Evolutionary conservation across 2,888 invertebrate species (phyloP), one percentile per base, ranked within the genome.

Genomic region (Ophion slaviceki): DNA sequence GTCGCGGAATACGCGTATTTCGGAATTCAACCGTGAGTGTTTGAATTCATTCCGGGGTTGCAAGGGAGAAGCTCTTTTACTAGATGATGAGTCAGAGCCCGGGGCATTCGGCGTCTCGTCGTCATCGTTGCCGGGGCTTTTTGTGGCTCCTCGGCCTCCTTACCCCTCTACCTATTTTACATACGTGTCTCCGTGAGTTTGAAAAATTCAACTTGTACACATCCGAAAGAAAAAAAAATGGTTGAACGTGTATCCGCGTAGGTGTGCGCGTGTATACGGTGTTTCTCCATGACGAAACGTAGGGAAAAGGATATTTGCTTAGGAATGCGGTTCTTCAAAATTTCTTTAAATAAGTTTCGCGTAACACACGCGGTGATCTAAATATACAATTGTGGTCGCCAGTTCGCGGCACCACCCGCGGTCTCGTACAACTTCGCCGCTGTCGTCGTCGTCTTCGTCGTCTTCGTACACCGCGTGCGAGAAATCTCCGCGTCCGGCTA

Each of bases 311-410:
- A 81, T 71, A 61, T 71, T 80, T 53, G 66, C n/a, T 57, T 61
- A 14, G 76, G 83, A 84, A 84, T 84, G 81, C 84, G 84, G 79
- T 72, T 86, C 77, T 83, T 74, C 74, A 75, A 67, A 74, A 90
- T 82, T 86, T 93, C 92, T 93, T 92, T 92, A 93, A 93, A 93
- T 93, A 93, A 92, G 89, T 88, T 87, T 90, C 92, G 91, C 92
- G 92, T 92, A 93, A 92, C 92, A 90, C 89, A 80, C 88, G 88
- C 87, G 87, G 86, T 82, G 45, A 86, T 88, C 92, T 92, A 93
- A 93, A 92, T 91, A 92, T 93, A 92, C 91, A 92, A 88, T 80
- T 89, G 80, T 88, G 87, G 88, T 88, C 88, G 90, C 89, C 90
- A 90, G 87, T 89, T 89, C 89, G 85, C 62, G 78, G 80, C 83